Conservation (phyloP, 2,797 vertebrate genomes). For the Agapornis canus region DNA sequence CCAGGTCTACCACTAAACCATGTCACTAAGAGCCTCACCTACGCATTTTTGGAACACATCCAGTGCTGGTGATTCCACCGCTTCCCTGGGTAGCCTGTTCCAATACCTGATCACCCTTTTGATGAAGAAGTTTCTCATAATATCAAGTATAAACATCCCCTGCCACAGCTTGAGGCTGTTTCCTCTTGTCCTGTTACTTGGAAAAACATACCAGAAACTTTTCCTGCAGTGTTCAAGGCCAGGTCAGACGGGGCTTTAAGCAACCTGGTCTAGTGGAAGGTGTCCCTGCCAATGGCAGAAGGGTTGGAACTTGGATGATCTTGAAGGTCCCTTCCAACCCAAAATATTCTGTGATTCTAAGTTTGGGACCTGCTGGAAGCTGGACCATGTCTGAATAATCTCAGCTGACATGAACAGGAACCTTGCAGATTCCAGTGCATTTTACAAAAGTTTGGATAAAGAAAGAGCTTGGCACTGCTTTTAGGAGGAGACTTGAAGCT, state of each 20-base stretch:
- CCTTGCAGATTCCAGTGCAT: not conserved
- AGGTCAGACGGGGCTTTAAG: rapidly evolving
- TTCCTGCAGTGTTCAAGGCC: not conserved
- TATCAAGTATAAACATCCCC: not conserved
- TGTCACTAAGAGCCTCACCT: not conserved
- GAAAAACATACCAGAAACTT: not conserved
- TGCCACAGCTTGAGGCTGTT: not conserved
- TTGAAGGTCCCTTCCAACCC: not conserved
- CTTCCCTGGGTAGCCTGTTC: not conserved
- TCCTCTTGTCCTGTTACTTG: not conserved
- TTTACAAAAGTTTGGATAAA: not conserved
- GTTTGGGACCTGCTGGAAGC: not conserved
- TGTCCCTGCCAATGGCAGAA: not conserved
- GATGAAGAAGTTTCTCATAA: not conserved
- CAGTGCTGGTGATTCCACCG: not conserved
- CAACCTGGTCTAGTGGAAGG: rapidly evolving
- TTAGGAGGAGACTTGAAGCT: not conserved
- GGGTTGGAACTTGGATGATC: rapidly evolving
- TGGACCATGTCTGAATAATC: not conserved
- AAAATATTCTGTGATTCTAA: not conserved
- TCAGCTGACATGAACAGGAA: rapidly evolving
- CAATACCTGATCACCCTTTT: not conserved
- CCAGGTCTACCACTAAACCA: not conserved
- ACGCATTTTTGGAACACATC: not conserved
- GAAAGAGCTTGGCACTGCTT: not conserved